Conservation (phyloP, 2,113 vertebrate genomes). For the Gadus chalcogrammus region DNA sequence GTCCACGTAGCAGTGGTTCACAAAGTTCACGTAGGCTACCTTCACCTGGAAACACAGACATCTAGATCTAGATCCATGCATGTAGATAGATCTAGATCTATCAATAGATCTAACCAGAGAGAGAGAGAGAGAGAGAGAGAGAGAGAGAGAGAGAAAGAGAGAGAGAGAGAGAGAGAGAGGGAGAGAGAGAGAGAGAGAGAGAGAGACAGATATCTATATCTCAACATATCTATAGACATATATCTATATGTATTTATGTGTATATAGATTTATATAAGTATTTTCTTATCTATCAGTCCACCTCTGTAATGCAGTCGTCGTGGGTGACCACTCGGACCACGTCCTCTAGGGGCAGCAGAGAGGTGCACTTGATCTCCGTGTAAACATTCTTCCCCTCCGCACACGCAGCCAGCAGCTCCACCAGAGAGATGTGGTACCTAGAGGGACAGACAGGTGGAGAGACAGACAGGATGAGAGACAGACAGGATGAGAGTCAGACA, state of each 20-base stretch:
- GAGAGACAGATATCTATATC: neutral
- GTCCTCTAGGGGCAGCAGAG: constrained; percentile 93
- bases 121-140: too few relatives aligned
- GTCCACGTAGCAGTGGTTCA: constrained; percentile 98
- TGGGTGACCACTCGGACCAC: constrained; percentile 92
- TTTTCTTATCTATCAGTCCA: neutral
- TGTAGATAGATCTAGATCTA: neutral
- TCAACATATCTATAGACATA: neutral
- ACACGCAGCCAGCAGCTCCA: constrained; percentile 90
- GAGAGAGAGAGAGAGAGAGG: neutral
- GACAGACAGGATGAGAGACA: neutral
- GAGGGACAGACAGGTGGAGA: neutral
- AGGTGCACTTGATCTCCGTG: constrained; percentile 97
- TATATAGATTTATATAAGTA: too few relatives aligned
- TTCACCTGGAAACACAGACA: constrained; percentile 80
- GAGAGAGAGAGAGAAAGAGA: too few relatives aligned
- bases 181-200: neutral
- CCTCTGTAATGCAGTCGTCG: constrained; percentile 96
- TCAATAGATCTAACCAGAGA: too few relatives aligned
- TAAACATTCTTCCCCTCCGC: constrained; percentile 98
- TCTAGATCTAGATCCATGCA: neutral
- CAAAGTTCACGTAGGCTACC: constrained; percentile 93
- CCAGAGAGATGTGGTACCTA: constrained; percentile 95
- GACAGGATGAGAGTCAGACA: neutral
- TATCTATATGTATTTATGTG: neutral